Conservation (phyloP, 2,888 invertebrate species). For the Watsonalla cultraria region DNA sequence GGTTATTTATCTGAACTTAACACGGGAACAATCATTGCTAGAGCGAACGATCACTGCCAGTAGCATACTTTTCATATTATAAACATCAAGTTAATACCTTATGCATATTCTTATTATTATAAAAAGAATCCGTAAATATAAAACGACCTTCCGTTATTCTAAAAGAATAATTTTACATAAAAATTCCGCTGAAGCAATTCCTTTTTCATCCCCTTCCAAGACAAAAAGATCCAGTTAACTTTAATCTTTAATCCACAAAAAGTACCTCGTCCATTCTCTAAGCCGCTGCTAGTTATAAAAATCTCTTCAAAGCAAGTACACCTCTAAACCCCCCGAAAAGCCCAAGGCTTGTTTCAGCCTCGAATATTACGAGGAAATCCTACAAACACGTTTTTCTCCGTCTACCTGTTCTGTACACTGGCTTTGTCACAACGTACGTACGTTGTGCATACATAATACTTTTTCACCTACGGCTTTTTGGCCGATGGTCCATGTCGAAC, state of each 20-base stretch:
- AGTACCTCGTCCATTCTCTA: constrained; percentile 1
- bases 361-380: constrained; percentile 42
- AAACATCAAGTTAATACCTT: no score
- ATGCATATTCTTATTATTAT: no score
- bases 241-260: not conserved
- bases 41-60: no score
- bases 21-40: no score
- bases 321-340: constrained; percentile 22
- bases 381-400: constrained; percentile 34
- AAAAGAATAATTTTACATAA: no score
- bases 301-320: constrained; percentile 16
- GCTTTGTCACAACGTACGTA: constrained; percentile 44
- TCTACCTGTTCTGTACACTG: constrained; percentile 22
- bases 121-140: no score
- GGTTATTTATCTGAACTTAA: no score
- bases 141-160: no score
- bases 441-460: constrained; percentile 40
- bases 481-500: constrained; percentile 20
- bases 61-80: no score
- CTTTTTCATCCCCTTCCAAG: not conserved
- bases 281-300: constrained; percentile 17
- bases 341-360: constrained; percentile 10
- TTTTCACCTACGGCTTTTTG: constrained; percentile 33
- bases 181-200: no score
- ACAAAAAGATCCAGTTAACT: not conserved